These are phyloP conservation scores for Pollenia labialis DNA, from an alignment of 2,888 invertebrate species.

Conservation along the genomic window DNA sequence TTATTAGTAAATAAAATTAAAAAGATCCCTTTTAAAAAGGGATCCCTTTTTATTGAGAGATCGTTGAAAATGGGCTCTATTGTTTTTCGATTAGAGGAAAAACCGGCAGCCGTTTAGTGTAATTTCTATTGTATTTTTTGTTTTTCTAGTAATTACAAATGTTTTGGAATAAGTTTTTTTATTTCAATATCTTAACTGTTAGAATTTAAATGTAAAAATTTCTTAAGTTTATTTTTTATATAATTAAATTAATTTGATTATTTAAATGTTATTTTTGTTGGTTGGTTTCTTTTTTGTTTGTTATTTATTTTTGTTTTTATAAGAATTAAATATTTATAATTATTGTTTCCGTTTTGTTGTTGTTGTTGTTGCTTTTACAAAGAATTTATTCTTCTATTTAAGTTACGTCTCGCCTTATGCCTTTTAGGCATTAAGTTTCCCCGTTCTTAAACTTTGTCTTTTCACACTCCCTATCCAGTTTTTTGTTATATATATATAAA, in stretches of 20 bases:
- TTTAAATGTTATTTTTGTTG: conserved; percentile 63
- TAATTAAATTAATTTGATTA: conserved; percentile 71
- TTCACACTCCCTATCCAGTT: conserved; percentile 37
- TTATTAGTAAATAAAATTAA: conserved; percentile 43
- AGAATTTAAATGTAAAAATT: conserved; percentile 78
- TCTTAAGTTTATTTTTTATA: conserved; percentile 76
- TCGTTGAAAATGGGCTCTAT: conserved; percentile 76
- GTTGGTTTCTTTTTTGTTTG: conserved; percentile 41
- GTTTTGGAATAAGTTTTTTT: conserved; percentile 71
- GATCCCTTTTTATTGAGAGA: conserved; percentile 75
- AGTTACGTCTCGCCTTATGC: conserved; percentile 57
- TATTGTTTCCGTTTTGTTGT: conserved; percentile 77
- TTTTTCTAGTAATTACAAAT: conserved; percentile 63
- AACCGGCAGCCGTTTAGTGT: conserved; percentile 47
- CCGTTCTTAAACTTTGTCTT: conserved; percentile 29
- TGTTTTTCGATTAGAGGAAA: conserved; percentile 42
- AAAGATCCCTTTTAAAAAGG: conserved; percentile 65
- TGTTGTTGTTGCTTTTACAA: conserved; percentile 63
- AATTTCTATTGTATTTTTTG: conserved; percentile 27
- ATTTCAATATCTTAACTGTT: conserved; percentile 66
- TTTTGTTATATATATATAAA: conserved; percentile 14
- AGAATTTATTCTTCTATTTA: conserved; percentile 15
- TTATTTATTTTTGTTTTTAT: conserved; percentile 68
- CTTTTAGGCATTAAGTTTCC: conserved; percentile 63
- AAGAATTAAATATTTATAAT: conserved; percentile 76